phyloP scores from a whole-genome alignment of 2,113 vertebrate species.

The Melanerpes formicivorus region DNA sequence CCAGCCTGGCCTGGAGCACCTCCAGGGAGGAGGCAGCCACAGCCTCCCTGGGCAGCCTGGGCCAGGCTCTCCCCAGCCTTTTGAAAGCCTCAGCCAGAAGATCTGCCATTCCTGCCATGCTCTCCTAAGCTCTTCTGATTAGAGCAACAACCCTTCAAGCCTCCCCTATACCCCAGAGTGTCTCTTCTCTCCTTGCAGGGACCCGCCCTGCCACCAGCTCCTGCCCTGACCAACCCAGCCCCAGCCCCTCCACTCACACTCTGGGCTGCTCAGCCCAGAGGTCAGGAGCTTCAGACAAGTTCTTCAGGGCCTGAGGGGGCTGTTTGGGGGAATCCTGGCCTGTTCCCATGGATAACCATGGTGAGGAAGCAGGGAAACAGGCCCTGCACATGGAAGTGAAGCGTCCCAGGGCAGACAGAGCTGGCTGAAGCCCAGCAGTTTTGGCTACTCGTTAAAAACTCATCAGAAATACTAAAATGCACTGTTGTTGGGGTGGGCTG shows the following conservation, averaged over 20 bases:
- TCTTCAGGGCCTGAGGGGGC: background rate
- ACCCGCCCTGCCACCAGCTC: background rate
- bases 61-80: background rate
- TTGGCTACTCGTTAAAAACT: background rate
- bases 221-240: background rate
- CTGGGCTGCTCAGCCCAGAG: background rate
- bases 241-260: rapidly evolving
- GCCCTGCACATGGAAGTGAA: rapidly evolving
- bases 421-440: background rate
- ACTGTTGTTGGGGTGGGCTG: background rate
- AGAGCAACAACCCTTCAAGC: background rate
- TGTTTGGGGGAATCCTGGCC: rapidly evolving
- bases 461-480: slow-evolving; percentile 26
- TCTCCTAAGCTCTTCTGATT: background rate
- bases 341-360: background rate
- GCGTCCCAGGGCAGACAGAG: background rate
- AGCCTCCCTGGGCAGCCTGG: no score
- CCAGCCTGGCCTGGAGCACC: no score
- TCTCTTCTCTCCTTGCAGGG: background rate
- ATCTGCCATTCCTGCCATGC: background rate
- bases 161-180: background rate
- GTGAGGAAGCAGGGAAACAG: background rate
- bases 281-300: background rate
- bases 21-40: no score
- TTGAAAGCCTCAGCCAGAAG: background rate